Base-by-base conservation (phyloP, 2,888 invertebrate species). In the Protophormia terraenovae region DNA sequence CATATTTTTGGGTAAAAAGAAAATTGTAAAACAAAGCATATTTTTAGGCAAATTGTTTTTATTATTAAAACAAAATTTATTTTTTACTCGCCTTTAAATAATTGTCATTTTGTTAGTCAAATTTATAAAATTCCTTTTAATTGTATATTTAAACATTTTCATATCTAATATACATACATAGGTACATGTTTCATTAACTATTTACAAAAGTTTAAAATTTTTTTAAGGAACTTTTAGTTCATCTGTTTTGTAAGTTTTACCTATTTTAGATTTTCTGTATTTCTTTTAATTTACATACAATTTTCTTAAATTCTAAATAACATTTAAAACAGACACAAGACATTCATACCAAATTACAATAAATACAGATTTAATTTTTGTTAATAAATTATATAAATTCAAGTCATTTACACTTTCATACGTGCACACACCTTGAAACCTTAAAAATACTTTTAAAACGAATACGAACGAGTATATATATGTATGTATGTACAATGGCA, bases 141-240 rank as follows among this genome's bases (percentile, higher is more conserved):
- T 38, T 12, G 14, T 16, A 22, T 38, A 22, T 38, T 41, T 24
- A 24, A 22, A 12, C 24, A 22, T n/a, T 24, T 16, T 5, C 41
- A 64, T 64, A 64, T 41, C 41, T 64, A 38, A 64, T 35, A 41
- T 41, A n/a, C n/a, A n/a, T n/a, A n/a, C n/a, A n/a, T 2, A 22
- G 50, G 50, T 53, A 47, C 47, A 47, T 10, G 19, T 19, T 47
- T 19, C 5, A 22, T 38, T 53, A 19, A 16, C 19, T 72, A 75
- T 64, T 16, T 67, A 67, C 55, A 75, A 50, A 69, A 35, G 16
- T 41, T 22, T 64, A 12, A 29, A 16, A 10, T 71, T 5, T 50
- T 45, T 53, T 35, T 5, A 47, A 72, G 83, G 67, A 78, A 83
- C 73, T 78, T 83, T 62, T 8, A 69, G 62, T 62, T 73, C 67